Evolutionary conservation across 2,888 invertebrate genomes (phyloP).

Genomic region (Aricia artaxerxes): DNA sequence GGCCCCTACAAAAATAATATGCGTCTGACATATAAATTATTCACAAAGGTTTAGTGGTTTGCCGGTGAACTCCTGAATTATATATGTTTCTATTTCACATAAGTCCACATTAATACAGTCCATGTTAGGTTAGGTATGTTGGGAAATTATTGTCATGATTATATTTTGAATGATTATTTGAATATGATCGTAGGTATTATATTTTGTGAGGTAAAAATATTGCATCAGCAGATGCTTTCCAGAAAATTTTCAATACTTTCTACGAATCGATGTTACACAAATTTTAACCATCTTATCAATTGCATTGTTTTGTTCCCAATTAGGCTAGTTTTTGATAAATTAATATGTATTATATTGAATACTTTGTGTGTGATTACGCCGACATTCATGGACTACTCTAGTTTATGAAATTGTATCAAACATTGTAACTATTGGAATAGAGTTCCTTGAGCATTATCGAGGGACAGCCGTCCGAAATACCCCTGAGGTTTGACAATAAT

Average conservation of each 20-base stretch:
- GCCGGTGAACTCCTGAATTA: slow-evolving; percentile 67
- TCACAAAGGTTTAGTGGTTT: slow-evolving; percentile 71
- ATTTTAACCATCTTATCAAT: not conserved
- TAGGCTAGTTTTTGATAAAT: not conserved
- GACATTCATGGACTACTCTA: not conserved
- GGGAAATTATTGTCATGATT: not conserved
- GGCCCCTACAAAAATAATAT: slow-evolving; percentile 72
- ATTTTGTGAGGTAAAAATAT: not conserved
- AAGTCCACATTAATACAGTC: slow-evolving; percentile 46
- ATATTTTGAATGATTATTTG: not conserved
- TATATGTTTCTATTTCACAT: slow-evolving; percentile 71
- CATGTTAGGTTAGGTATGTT: slow-evolving; percentile 48
- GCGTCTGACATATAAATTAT: slow-evolving; percentile 70
- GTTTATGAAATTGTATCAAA: slow-evolving; percentile 29
- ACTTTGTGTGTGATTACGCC: not conserved
- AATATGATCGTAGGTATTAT: not conserved
- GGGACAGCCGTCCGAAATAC: slow-evolving; percentile 54
- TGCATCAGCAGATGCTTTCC: not conserved
- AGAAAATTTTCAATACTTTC: not conserved
- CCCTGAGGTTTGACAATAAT: slow-evolving; percentile 76
- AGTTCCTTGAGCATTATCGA: slow-evolving; percentile 42
- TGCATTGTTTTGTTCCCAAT: not conserved
- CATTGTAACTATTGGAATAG: slow-evolving; percentile 42
- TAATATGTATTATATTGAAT: not conserved
- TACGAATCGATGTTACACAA: not conserved